phyloP scores from a whole-genome alignment of 2,888 invertebrate species.

The Ophion obscuratus region DNA sequence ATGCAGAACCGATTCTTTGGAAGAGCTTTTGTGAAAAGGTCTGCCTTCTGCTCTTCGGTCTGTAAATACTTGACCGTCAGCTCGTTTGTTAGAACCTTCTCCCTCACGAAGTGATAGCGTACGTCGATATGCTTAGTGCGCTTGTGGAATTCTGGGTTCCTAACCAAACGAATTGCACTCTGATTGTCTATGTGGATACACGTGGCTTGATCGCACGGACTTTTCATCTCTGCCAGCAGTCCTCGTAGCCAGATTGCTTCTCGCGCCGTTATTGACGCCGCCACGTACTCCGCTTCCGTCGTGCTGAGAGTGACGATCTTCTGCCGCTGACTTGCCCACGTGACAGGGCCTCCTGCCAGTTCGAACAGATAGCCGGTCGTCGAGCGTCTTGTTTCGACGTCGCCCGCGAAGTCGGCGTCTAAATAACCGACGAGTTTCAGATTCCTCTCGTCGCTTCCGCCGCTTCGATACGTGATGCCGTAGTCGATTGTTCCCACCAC shows the following conservation, averaged over 20 bases:
- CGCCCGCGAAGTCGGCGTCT: slow-evolving; percentile 66
- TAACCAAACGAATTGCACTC: slow-evolving; percentile 54
- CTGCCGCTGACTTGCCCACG: slow-evolving; percentile 64
- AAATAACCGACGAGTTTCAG: slow-evolving; percentile 51
- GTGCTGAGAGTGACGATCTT: slow-evolving; percentile 60
- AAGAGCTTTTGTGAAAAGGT: slow-evolving; percentile 29
- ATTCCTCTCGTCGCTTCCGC: slow-evolving; percentile 7
- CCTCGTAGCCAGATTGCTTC: slow-evolving; percentile 58
- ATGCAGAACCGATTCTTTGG: not conserved
- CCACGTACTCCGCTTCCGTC: slow-evolving; percentile 40
- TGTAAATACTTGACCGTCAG: slow-evolving; percentile 45
- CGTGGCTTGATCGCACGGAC: slow-evolving; percentile 38
- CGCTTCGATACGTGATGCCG: slow-evolving; percentile 53
- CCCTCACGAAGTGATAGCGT: slow-evolving; percentile 59
- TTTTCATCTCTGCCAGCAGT: slow-evolving; percentile 50
- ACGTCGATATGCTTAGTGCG: slow-evolving; percentile 65
- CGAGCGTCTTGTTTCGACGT: slow-evolving; percentile 16
- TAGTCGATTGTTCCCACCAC: slow-evolving; percentile 50
- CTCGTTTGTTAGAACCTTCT: slow-evolving; percentile 38
- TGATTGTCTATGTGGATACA: slow-evolving; percentile 58
- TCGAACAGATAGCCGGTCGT: slow-evolving; percentile 65
- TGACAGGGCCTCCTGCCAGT: slow-evolving; percentile 50
- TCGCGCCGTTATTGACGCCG: slow-evolving; percentile 53
- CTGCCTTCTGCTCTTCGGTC: slow-evolving; percentile 45
- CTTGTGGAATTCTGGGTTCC: slow-evolving; percentile 59